Percentiles rank a stretch among this genome's conserved stretches.
These are phyloP conservation scores for Haliclona indistincta DNA, from an alignment of 37 sponge, comb jelly and placozoan species.

Conservation along the genomic window DNA sequence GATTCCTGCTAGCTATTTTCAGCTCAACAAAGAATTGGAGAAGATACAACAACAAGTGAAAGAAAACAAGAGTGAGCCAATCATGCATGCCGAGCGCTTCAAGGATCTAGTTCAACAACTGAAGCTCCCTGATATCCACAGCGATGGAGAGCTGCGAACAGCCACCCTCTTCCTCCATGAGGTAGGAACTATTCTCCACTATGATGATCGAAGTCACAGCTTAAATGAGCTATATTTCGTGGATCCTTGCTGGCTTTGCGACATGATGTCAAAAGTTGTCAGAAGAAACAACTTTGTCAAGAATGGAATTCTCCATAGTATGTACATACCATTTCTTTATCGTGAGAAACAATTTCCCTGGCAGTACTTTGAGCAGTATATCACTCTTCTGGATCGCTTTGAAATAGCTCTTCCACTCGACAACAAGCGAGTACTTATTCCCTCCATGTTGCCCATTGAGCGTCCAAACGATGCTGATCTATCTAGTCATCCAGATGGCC, in stretches of 20 bases:
- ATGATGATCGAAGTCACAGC: conserved; percentile 79
- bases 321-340: conserved; percentile 26
- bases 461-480: conserved; percentile 22
- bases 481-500: not conserved
- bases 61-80: conserved; percentile 46
- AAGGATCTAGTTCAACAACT: conserved; percentile 65
- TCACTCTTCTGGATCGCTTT: conserved; percentile 66
- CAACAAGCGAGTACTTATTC: conserved; percentile 39
- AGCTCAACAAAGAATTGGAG: conserved; percentile 72
- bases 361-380: conserved; percentile 54
- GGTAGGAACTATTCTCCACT: conserved; percentile 86
- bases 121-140: conserved; percentile 79
- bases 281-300: too few species aligned
- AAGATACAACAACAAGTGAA: conserved; percentile 63
- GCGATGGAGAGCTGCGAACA: conserved; percentile 79
- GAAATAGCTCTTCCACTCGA: conserved; percentile 74
- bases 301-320: conserved; percentile 61
- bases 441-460: conserved; percentile 64
- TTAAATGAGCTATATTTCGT: conserved; percentile 85
- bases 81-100: conserved; percentile 78
- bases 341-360: conserved; percentile 44
- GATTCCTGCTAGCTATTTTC: conserved; percentile 88
- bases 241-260: conserved; percentile 90
- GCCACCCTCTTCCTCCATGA: conserved; percentile 84
- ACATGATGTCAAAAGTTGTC: too few species aligned